phyloP scores from a whole-genome alignment of 2,888 invertebrate species.

The Tanaodytes sp. region DNA sequence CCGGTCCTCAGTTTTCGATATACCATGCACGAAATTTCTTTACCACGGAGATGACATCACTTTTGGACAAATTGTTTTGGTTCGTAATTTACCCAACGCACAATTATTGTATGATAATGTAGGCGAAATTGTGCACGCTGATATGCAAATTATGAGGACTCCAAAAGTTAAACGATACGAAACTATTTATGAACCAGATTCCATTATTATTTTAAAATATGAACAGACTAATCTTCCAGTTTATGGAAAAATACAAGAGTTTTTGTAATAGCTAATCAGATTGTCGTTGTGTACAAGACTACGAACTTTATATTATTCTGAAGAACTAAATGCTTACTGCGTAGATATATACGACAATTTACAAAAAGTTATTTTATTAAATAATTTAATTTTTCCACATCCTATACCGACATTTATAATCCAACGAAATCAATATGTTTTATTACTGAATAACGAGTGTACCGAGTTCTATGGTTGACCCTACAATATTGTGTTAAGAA shows the following conservation, averaged over 20 bases:
- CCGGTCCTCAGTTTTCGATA: neutral
- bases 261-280: no score
- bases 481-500: no score
- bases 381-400: no score
- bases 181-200: constrained; percentile 22
- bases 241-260: constrained; percentile 44
- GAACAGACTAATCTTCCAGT: constrained; percentile 27
- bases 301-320: no score
- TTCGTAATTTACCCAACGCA: constrained; percentile 25
- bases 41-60: constrained; percentile 41
- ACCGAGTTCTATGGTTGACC: no score
- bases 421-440: no score
- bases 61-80: constrained; percentile 31
- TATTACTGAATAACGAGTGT: no score
- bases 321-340: no score
- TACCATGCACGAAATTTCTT: constrained; percentile 33
- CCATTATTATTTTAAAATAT: constrained; percentile 35
- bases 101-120: constrained; percentile 14
- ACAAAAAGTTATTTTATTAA: no score
- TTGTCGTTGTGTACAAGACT: no score
- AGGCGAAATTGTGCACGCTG: neutral
- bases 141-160: constrained; percentile 22
- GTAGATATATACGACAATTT: no score
- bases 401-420: no score
- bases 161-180: constrained; percentile 22